phyloP scores from a whole-genome alignment of 2,888 invertebrate species.

The Idaea biselata region DNA sequence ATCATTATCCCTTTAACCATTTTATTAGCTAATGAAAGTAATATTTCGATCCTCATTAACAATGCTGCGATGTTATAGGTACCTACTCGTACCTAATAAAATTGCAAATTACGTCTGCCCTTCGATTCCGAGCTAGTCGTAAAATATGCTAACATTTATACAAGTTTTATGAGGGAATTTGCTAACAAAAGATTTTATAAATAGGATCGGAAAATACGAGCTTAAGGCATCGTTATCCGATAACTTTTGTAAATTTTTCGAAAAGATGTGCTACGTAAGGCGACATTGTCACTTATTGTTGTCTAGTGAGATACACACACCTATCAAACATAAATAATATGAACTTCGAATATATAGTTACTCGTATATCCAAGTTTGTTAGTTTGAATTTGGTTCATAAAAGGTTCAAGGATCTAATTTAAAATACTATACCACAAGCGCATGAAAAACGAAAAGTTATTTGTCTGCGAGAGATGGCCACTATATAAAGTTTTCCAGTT shows the following conservation, averaged over 20 bases:
- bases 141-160: slow-evolving; percentile 25
- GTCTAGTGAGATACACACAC: too few relatives aligned
- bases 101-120: slow-evolving; percentile 22
- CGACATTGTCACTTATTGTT: too few relatives aligned
- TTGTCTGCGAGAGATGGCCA: too few relatives aligned
- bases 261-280: too few relatives aligned
- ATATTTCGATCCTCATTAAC: slow-evolving; percentile 34
- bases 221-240: background rate
- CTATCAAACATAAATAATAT: too few relatives aligned
- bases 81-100: slow-evolving; percentile 27
- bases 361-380: too few relatives aligned
- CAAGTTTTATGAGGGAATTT: slow-evolving; percentile 25
- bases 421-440: too few relatives aligned
- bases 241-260: background rate
- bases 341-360: too few relatives aligned
- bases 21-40: slow-evolving; percentile 34
- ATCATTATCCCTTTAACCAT: slow-evolving; percentile 29
- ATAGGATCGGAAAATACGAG: background rate
- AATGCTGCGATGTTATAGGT: slow-evolving; percentile 18
- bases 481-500: too few relatives aligned
- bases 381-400: too few relatives aligned
- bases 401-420: too few relatives aligned
- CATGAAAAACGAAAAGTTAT: too few relatives aligned
- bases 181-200: slow-evolving; percentile 8
- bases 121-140: slow-evolving; percentile 9